Percentiles rank a stretch among this genome's conserved stretches.
These are phyloP conservation scores for Denticeps clupeoides DNA, from an alignment of 2,797 vertebrate species.

Conservation along the genomic window DNA sequence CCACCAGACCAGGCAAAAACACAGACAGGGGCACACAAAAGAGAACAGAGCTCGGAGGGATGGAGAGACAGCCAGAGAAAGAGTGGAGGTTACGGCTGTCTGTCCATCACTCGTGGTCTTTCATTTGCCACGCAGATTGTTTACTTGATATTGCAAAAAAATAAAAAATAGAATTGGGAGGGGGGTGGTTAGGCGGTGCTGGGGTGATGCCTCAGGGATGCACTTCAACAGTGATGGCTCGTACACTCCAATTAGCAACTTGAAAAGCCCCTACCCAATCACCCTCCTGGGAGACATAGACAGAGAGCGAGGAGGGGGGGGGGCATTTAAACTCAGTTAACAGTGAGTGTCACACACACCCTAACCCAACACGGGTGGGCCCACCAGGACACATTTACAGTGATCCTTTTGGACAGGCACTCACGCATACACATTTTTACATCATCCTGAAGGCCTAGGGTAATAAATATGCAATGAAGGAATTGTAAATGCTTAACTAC, in stretches of 20 bases:
- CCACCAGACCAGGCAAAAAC: constrained; percentile 53
- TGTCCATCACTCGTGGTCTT: constrained; percentile 56
- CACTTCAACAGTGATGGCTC: constrained; percentile 54
- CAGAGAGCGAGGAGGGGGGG: not conserved
- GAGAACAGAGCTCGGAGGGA: constrained; percentile 51
- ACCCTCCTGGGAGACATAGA: constrained; percentile 27
- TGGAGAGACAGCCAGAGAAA: constrained; percentile 7
- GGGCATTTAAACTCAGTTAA: too few species aligned
- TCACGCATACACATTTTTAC: too few species aligned
- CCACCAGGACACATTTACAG: too few species aligned
- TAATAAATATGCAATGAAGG: too few species aligned
- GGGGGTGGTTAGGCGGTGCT: too few species aligned
- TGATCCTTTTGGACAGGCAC: too few species aligned
- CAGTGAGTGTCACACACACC: too few species aligned
- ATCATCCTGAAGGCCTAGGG: too few species aligned
- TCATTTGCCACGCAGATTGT: constrained; percentile 63
- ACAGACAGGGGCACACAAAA: constrained; percentile 43
- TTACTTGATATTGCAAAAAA: constrained; percentile 53
- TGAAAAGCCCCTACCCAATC: constrained; percentile 42
- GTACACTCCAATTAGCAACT: constrained; percentile 64
- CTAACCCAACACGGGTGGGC: too few species aligned
- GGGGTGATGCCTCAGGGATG: constrained; percentile 50
- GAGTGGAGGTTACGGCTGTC: constrained; percentile 38
- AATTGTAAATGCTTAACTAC: too few species aligned
- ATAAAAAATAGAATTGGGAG: constrained; percentile 51